Conservation (phyloP, 2,888 invertebrate genomes). For the Eupelmus urozonus region DNA sequence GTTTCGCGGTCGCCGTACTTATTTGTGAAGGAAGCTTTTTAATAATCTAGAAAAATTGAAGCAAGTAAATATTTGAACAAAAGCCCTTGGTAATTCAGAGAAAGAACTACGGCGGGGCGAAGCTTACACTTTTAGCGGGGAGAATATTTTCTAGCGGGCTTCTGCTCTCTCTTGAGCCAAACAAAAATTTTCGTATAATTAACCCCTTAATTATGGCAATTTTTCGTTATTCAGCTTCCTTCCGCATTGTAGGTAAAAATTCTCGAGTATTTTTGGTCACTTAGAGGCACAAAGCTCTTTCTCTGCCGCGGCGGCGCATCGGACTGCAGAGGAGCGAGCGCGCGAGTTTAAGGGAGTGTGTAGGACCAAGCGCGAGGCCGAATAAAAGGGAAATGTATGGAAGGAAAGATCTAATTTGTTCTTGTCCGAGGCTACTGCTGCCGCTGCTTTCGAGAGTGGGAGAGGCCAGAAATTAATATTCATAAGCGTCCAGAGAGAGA, state of each 20-base stretch:
- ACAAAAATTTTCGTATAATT: conserved; percentile 60
- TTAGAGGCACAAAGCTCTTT: conserved; percentile 51
- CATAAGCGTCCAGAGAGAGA: conserved; percentile 76
- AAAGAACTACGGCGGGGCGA: neutral
- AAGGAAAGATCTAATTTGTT: conserved; percentile 78
- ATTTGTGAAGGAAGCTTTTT: conserved; percentile 39
- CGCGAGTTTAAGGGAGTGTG: conserved; percentile 55
- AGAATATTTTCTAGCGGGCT: conserved; percentile 15
- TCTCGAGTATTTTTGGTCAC: conserved; percentile 60
- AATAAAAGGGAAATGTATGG: conserved; percentile 77
- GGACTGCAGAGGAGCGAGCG: conserved; percentile 1
- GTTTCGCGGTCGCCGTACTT: no score
- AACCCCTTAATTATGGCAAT: conserved; percentile 60
- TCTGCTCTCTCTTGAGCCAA: neutral
- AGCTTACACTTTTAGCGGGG: no score
- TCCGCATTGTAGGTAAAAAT: conserved; percentile 47
- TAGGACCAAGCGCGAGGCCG: conserved; percentile 56
- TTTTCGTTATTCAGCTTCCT: conserved; percentile 61
- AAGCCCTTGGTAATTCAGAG: conserved; percentile 34
- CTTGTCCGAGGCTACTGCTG: conserved; percentile 73
- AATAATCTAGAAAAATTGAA: conserved; percentile 45
- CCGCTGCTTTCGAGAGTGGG: conserved; percentile 59
- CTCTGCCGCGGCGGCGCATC: no score
- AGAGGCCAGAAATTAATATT: conserved; percentile 76
- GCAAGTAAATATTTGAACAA: conserved; percentile 47